Base-by-base conservation (phyloP, 2,888 invertebrate genomes). In the Tenthredo livida region DNA sequence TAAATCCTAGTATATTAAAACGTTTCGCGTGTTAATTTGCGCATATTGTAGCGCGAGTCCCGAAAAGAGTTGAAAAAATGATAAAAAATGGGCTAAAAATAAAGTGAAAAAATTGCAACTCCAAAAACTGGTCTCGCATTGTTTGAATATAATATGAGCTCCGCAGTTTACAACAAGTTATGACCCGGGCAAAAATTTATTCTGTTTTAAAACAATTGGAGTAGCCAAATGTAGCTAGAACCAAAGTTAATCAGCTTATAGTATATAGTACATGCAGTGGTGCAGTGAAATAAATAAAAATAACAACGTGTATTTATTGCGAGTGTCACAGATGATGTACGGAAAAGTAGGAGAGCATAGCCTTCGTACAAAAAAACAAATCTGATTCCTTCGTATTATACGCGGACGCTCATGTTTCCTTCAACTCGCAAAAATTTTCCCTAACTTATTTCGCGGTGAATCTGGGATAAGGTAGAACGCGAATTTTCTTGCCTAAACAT, bases 191-290 rank as follows among this genome's bases (percentile, higher is more conserved):
- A 61, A 43, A 80, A 80, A 61, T 80, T 12, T 80, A 65, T 80
- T 80, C 61, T 29, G 61, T 80, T 80, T 21, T 25, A n/a, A 75
- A 75, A 75, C 75, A 75, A 75, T 75, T 47, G 75, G 33, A 72
- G 70, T 72, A 72, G 29, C 25, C 50, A n/a, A n/a, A n/a, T 47
- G 9, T 33, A 50, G 33, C 67, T 67, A 33, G 33, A 33, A 5
- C 17, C 67, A 33, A 12, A 29, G 67, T 67, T 72, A 33, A 72
- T 40, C 70, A 70, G 70, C 70, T 70, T 70, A 70, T n/a, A n/a
- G n/a, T n/a, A 37, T 2, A 29, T 29, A n/a, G 17, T 25, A 61
- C 5, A 61, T 61, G 25, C 61, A 61, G 70, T 70, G 33, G 9
- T 33, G 33, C 67, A 17, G 37, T 6, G 37, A n/a, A 70, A 37